Percentiles rank a stretch among this genome's conserved stretches.
Conservation (phyloP, 1,140 invertebrate species). For the Halictus rubicundus region DNA sequence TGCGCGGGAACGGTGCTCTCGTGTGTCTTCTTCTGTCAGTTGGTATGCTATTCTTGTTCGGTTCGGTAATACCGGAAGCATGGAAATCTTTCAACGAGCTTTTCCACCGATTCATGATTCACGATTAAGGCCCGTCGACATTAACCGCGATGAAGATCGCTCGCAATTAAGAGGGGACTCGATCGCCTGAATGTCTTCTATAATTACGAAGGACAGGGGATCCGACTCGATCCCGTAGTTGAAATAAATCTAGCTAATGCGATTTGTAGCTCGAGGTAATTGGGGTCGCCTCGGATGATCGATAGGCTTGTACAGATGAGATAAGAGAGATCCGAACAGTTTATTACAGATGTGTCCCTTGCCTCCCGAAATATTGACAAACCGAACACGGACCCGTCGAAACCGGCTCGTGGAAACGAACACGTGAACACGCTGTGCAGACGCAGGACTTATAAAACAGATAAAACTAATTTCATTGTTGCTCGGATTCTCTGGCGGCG, state of each 20-base stretch:
- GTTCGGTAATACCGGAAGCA: not conserved
- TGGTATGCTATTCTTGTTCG: not conserved
- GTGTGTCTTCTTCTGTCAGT: no score
- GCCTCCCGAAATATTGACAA: not conserved
- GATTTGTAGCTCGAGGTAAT: slow-evolving; percentile 6
- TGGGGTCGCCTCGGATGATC: slow-evolving; percentile 45
- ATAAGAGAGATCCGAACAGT: slow-evolving; percentile 29
- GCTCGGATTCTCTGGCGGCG: not conserved
- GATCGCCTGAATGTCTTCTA: not conserved
- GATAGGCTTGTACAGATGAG: slow-evolving; percentile 46
- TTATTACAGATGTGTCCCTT: not conserved
- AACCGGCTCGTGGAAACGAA: not conserved
- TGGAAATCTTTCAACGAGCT: not conserved
- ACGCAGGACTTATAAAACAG: not conserved
- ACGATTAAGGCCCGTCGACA: not conserved
- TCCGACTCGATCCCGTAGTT: slow-evolving; percentile 22
- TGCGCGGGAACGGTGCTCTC: no score
- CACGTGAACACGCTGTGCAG: not conserved
- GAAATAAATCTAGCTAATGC: slow-evolving; percentile 38
- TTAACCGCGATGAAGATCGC: not conserved
- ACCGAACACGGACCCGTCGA: no score
- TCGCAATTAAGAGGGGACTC: not conserved
- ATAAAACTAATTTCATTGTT: slow-evolving; percentile 9
- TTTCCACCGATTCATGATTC: not conserved
- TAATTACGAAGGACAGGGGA: slow-evolving; percentile 25